Conservation (phyloP, 2,797 vertebrate species). For the Halcyon smyrnensis region DNA sequence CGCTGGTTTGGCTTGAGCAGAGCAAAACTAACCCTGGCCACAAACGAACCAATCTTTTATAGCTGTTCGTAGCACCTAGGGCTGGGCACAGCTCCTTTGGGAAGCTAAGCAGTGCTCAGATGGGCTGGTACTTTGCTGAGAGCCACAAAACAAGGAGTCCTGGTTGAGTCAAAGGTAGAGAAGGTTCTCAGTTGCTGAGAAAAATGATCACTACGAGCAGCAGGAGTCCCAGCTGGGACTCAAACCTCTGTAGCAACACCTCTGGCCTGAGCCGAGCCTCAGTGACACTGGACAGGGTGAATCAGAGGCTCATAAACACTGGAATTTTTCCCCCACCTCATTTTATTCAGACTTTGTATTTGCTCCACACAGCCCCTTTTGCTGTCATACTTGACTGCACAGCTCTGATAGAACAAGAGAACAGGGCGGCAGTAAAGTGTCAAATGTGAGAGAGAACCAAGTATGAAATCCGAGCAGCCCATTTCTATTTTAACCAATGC, state of each 20-base stretch:
- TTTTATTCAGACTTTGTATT: neutral
- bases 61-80: neutral
- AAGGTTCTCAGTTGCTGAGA: neutral
- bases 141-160: neutral
- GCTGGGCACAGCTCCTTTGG: neutral
- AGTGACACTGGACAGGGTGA: neutral
- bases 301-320: neutral
- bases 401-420: neutral
- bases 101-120: neutral
- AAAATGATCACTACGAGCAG: too few relatives aligned
- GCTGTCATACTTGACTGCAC: neutral
- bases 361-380: neutral
- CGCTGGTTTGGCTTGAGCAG: neutral
- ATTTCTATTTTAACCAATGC: neutral
- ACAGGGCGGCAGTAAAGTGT: neutral
- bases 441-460: rapidly evolving
- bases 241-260: neutral
- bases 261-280: neutral
- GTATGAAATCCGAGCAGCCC: neutral
- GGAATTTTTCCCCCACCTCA: neutral
- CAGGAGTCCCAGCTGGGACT: neutral
- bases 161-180: neutral
- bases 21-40: rapidly evolving
- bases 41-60: neutral
- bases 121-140: neutral